Evolutionary conservation across 2,888 invertebrate genomes (phyloP), one percentile per base, ranked within the genome.

Genomic region (Nomada ferruginata): DNA sequence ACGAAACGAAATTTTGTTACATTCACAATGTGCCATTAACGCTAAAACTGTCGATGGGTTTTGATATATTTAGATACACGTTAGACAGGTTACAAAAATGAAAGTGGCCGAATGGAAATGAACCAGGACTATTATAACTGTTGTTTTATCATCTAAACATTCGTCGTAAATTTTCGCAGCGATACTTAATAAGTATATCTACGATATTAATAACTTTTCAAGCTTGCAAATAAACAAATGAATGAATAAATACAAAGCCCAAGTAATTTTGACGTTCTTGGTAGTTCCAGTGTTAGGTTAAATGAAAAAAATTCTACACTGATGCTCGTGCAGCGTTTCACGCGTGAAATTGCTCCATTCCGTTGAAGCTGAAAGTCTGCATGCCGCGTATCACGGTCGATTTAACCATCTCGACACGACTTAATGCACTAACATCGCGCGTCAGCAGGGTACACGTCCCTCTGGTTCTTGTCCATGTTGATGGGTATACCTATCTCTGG

Each of bases 401-500:
- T 76, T 20, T 3, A 29, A 70, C 9, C 47, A 50, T 57, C 23
- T 18, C 42, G 59, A 13, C 42, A 44, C 53, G 26, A 55, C 9
- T 20, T 61, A n/a, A n/a, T 29, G 29, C 18, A 60, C 66, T 61
- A 77, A 66, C 55, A 71, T 69, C 36, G n/a, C 42, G 23, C 44
- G 61, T 74, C 69, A 77, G 61, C 74, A 59, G 71, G 75, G 73
- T 63, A 60, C 44, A 53, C 36, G 57, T 61, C 18, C 55, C 53
- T 23, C 50, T 5, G 15, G n/a, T 64, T 52, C 47, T 55, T 57
- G 29, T 36, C 66, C 52, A 86, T 77, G 69, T 52, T 72, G 75
- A 50, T 73, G 75, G 76, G 55, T 52, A 57, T 53, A n/a, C 53
- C 20, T 36, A 76, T 44, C n/a, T 60, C 77, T 86, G 73, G 72